Evolutionary conservation across 2,888 invertebrate genomes (phyloP).

Genomic region (Rhorus exstirpatorius): DNA sequence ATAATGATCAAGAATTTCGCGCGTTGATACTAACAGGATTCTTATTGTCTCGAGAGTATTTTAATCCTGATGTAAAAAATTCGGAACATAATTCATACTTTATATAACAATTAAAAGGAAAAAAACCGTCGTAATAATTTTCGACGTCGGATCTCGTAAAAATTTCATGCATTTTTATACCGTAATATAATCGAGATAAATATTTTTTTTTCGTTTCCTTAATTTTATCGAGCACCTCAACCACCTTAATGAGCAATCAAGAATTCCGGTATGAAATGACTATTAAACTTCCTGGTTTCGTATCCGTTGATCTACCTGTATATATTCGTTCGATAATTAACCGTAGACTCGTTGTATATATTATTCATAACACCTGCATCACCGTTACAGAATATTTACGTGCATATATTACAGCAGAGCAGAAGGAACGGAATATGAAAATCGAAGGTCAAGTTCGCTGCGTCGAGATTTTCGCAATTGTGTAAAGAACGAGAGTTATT

Average conservation of each 20-base stretch:
- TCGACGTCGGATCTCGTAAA: not conserved
- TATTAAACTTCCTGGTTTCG: conserved; percentile 21
- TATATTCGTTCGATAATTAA: conserved; percentile 37
- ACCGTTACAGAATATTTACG: not conserved
- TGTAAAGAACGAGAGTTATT: conserved; percentile 55
- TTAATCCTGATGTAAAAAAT: no score
- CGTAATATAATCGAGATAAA: no score
- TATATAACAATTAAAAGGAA: no score
- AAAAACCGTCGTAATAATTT: not conserved
- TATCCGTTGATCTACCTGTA: conserved; percentile 43
- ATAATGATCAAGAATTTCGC: no score
- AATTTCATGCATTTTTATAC: not conserved
- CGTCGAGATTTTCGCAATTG: conserved; percentile 54
- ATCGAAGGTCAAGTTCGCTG: conserved; percentile 67
- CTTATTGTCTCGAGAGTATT: not conserved
- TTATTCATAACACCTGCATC: conserved; percentile 26
- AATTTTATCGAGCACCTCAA: not conserved
- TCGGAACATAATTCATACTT: no score
- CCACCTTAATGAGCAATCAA: not conserved
- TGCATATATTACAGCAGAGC: not conserved
- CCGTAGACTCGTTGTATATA: conserved; percentile 7
- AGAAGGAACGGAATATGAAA: conserved; percentile 20
- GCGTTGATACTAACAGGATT: conserved; percentile 4
- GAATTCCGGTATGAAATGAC: conserved; percentile 24
- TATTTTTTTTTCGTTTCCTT: no score